phyloP scores from a whole-genome alignment of 2,888 invertebrate species.

The Conus canariensis region DNA sequence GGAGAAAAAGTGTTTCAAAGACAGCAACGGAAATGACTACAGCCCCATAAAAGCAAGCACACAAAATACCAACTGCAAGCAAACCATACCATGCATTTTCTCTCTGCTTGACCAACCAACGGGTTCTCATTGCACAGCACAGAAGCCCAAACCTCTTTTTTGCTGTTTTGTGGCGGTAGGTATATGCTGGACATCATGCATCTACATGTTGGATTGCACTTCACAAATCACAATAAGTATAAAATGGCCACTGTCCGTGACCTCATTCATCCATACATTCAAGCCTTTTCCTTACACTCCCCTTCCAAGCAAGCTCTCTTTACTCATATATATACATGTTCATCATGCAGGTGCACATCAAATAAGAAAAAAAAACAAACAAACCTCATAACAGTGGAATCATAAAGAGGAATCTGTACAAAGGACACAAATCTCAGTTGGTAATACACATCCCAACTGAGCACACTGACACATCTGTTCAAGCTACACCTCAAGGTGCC shows the following conservation, averaged over 20 bases:
- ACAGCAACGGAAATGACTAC: background rate
- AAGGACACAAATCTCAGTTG: background rate
- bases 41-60: background rate
- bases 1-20: background rate
- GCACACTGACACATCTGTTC: background rate
- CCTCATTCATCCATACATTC: background rate
- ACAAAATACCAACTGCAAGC: background rate
- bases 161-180: background rate
- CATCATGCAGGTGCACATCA: background rate
- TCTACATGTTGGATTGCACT: constrained; percentile 17
- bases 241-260: background rate
- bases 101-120: too few relatives aligned
- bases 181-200: background rate
- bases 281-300: background rate
- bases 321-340: background rate
- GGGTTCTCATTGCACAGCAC: background rate
- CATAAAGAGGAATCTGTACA: constrained; percentile 14
- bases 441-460: background rate
- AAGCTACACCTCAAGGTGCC: background rate
- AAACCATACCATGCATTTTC: background rate
- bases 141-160: background rate
- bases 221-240: constrained; percentile 22
- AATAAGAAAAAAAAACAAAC: background rate
- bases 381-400: background rate
- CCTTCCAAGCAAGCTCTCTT: background rate